These are phyloP conservation scores for Hypanus sabinus DNA, from an alignment of 2,113 vertebrate genomes.

Conservation along the genomic window DNA sequence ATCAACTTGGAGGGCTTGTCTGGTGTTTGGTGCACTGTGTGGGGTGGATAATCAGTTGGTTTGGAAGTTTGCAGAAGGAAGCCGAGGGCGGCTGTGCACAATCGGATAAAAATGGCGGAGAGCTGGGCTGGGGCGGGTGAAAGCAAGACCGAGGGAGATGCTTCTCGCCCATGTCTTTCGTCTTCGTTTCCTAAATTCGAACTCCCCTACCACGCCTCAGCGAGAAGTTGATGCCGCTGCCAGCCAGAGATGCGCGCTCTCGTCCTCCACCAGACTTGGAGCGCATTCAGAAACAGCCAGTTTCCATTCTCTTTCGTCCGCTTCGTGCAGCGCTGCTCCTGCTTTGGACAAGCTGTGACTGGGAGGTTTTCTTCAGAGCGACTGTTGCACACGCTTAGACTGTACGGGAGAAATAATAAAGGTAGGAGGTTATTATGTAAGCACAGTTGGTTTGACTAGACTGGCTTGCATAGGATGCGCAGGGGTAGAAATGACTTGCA, in stretches of 20 bases:
- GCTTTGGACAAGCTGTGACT: conserved; percentile 45
- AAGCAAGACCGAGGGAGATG: not conserved
- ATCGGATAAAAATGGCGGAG: too few relatives aligned
- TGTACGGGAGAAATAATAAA: conserved; percentile 42
- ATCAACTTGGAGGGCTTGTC: not conserved
- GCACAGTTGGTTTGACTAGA: conserved; percentile 37
- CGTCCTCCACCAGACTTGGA: too few relatives aligned
- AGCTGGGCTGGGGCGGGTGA: conserved; percentile 20
- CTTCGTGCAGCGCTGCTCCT: conserved; percentile 42
- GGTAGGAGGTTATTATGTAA: conserved; percentile 28
- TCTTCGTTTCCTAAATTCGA: not conserved
- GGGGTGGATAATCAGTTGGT: not conserved
- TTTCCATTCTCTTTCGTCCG: conserved; percentile 46
- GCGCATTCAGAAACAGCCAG: conserved; percentile 41
- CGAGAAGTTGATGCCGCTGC: not conserved
- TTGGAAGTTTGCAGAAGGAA: not conserved
- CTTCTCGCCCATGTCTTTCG: conserved; percentile 34
- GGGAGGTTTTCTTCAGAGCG: conserved; percentile 45
- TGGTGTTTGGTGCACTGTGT: not conserved
- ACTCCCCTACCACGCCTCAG: not conserved
- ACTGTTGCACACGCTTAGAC: conserved; percentile 46
- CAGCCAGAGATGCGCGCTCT: conserved; percentile 41
- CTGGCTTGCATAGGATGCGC: conserved; percentile 38
- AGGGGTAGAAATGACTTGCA: conserved; percentile 40
- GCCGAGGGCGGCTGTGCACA: too few relatives aligned